Evolutionary conservation across 2,113 vertebrate species (phyloP).

Genomic region (Excalfactoria chinensis): DNA sequence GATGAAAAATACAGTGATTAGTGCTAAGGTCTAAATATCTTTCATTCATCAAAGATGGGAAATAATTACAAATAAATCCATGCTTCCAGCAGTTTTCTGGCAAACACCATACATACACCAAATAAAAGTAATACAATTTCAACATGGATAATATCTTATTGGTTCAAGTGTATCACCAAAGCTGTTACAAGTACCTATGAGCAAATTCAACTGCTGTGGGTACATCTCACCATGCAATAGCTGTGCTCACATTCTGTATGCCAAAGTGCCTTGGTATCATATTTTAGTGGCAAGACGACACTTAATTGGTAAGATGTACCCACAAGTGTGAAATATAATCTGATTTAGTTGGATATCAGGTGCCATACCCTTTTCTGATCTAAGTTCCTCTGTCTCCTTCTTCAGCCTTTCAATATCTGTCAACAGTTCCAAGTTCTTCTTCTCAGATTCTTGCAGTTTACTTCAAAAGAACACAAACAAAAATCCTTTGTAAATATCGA

Average conservation of each 20-base stretch:
- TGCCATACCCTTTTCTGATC: conserved; percentile 90
- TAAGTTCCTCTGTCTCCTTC: conserved; percentile 94
- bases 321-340: neutral
- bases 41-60: neutral
- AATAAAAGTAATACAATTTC: conserved; percentile 2
- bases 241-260: neutral
- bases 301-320: conserved; percentile 39
- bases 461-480: conserved; percentile 78
- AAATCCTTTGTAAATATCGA: neutral
- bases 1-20: neutral
- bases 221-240: neutral
- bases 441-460: conserved; percentile 95
- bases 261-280: neutral
- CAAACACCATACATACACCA: neutral
- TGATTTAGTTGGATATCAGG: conserved; percentile 60
- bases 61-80: neutral
- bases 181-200: neutral
- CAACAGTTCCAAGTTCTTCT: conserved; percentile 91
- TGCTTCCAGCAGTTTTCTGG: neutral
- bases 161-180: neutral
- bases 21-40: neutral
- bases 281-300: neutral
- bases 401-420: conserved; percentile 93
- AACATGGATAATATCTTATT: neutral
- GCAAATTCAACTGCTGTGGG: conserved; percentile 9